Conservation (phyloP, 2,888 invertebrate genomes). For the Agrotis puta region DNA sequence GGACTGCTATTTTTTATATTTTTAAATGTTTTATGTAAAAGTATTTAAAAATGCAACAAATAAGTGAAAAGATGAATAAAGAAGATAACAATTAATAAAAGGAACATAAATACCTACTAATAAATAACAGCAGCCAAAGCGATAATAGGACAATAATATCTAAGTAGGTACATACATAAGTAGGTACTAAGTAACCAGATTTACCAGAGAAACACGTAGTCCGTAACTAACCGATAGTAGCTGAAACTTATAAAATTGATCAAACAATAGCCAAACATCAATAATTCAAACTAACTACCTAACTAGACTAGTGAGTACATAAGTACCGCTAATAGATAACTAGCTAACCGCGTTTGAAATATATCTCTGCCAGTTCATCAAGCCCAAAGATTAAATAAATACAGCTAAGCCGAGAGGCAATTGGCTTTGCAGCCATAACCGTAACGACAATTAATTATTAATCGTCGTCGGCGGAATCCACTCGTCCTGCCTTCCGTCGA, state of each 20-base stretch:
- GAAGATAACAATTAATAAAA: too few species aligned
- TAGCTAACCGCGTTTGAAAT: slow-evolving; percentile 12
- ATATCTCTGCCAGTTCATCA: slow-evolving; percentile 56
- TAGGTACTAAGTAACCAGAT: not conserved
- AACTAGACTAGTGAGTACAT: too few species aligned
- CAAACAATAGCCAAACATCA: slow-evolving; percentile 8
- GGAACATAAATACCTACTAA: too few species aligned
- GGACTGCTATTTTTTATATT: too few species aligned
- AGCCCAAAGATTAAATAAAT: slow-evolving; percentile 59
- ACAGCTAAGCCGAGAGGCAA: slow-evolving; percentile 67
- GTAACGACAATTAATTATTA: slow-evolving; percentile 82
- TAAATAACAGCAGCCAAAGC: not conserved
- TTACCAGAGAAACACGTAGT: not conserved
- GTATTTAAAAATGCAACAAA: too few species aligned
- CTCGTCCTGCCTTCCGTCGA: slow-evolving; percentile 69
- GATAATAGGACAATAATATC: not conserved
- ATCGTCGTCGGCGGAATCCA: slow-evolving; percentile 75
- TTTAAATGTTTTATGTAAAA: too few species aligned
- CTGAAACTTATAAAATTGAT: slow-evolving; percentile 12
- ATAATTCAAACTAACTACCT: not conserved
- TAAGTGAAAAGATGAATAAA: too few species aligned
- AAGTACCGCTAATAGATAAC: not conserved
- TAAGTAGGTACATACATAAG: not conserved
- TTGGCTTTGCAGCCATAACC: slow-evolving; percentile 76
- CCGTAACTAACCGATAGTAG: not conserved